A percentile compares a stretch with the other conserved stretches of the same genome.
These are phyloP conservation scores for Drosophila neutralis DNA, from an alignment of 2,888 invertebrate species.

Conservation along the genomic window DNA sequence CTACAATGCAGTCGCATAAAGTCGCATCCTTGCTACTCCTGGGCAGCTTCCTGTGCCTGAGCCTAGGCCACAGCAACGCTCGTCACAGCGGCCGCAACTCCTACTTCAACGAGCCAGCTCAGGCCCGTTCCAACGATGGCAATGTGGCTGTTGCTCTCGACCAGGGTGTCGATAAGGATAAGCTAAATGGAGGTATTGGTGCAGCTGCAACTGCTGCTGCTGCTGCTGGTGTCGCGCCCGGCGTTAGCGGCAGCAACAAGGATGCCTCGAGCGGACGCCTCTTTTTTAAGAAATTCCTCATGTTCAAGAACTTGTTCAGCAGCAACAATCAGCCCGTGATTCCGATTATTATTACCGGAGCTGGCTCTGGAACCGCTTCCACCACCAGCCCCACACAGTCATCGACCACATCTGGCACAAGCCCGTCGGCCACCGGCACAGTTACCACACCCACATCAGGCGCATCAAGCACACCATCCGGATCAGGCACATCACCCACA, in stretches of 20 bases:
- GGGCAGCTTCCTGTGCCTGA: constrained; percentile 33
- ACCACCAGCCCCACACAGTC: constrained; percentile 38
- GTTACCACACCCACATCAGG: constrained; percentile 28
- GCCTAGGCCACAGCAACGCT: constrained; percentile 1
- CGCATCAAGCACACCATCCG: constrained; percentile 34
- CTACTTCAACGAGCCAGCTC: constrained; percentile 56
- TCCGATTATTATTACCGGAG: constrained; percentile 80
- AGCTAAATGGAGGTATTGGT: constrained; percentile 8
- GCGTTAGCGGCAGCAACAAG: constrained; percentile 34
- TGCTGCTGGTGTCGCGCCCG: constrained; percentile 8
- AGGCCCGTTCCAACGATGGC: constrained; percentile 52
- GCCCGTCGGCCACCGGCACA: constrained; percentile 66
- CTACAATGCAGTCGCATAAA: constrained; percentile 39
- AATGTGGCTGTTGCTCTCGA: constrained; percentile 29
- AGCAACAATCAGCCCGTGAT: constrained; percentile 72
- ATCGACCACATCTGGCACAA: constrained; percentile 56
- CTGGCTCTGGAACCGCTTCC: constrained; percentile 45
- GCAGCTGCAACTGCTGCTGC: constrained; percentile 7
- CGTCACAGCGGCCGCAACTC: constrained; percentile 41
- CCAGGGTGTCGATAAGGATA: constrained; percentile 39
- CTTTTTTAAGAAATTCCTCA: constrained; percentile 80
- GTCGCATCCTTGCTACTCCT: constrained; percentile 52
- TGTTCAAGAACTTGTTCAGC: constrained; percentile 78
- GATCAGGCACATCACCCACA: background rate
- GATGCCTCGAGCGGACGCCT: constrained; percentile 80